phyloP scores from a whole-genome alignment of 1,140 invertebrate genomes.

The Trypoxylus dichotomus region DNA sequence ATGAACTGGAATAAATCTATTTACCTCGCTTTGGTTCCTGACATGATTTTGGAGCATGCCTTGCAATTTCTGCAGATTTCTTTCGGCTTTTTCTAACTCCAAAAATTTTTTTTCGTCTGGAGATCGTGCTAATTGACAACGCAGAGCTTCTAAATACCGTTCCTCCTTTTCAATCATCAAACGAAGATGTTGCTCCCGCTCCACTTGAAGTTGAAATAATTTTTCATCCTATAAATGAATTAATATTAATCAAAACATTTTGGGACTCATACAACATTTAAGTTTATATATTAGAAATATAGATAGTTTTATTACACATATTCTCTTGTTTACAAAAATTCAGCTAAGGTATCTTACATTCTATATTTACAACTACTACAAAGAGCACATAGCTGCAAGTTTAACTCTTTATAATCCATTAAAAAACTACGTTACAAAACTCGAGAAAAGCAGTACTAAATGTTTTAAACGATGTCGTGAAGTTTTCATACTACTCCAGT shows the following conservation, averaged over 20 bases:
- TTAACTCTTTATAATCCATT: too few relatives aligned
- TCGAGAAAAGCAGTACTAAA: too few relatives aligned
- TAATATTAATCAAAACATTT: background rate
- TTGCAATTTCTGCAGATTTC: constrained; percentile 64
- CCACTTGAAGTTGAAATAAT: constrained; percentile 65
- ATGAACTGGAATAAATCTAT: background rate
- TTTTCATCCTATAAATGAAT: constrained; percentile 62
- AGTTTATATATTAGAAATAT: too few relatives aligned
- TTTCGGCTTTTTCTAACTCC: constrained; percentile 63
- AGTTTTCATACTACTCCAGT: too few relatives aligned
- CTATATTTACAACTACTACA: too few relatives aligned
- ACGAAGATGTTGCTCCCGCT: constrained; percentile 67
- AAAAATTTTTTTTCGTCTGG: constrained; percentile 51
- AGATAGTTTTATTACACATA: too few relatives aligned
- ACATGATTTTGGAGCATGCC: constrained; percentile 56
- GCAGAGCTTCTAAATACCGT: constrained; percentile 65
- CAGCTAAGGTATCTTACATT: too few relatives aligned
- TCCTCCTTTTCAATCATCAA: constrained; percentile 74
- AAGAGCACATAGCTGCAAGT: too few relatives aligned
- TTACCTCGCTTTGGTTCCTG: constrained; percentile 43
- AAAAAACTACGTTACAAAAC: too few relatives aligned
- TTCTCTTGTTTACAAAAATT: too few relatives aligned
- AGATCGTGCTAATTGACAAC: constrained; percentile 50
- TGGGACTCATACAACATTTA: too few relatives aligned
- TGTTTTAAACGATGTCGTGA: too few relatives aligned